Base-by-base conservation (phyloP, 2,888 invertebrate genomes). In the Oscheius sp. region DNA sequence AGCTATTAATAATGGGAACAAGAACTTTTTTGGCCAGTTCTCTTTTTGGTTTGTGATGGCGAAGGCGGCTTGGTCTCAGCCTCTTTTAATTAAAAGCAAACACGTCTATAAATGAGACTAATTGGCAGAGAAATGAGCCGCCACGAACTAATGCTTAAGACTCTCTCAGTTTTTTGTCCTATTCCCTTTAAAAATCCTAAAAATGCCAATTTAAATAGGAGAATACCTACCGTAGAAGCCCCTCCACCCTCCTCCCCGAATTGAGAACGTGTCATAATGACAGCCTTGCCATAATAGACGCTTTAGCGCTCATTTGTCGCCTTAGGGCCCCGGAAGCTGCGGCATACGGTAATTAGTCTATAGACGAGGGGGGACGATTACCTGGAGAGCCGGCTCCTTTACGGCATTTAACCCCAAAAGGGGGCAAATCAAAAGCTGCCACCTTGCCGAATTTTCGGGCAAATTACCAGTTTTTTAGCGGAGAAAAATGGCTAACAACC, bases 91-190 rank as follows among this genome's bases (percentile, higher is more conserved):
- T 71, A 71, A 71, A 71, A 71, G 61, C 71, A 71, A 71, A 71
- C 71, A 71, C 71, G 71, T 71, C 71, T 71, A 71, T 71, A 71
- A 71, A 71, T 71, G 71, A 71, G 71, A 71, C 71, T 71, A 71
- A 71, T 71, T 71, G 71, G 69, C 35, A 29, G 45, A 66, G 66
- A 66, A 66, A 66, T 66, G 66, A 66, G 66, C 49, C 66, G 23
- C 59, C 43, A 43, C 23, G 64, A 21, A 59, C 3, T 25, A 41
- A 23, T 46, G 49, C 61, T 46, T 21, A 43, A 63, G 27, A n/a
- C 16, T 25, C 18, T 63, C n/a, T n/a, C n/a, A n/a, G n/a, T 59
- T 23, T 69, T 52, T 53, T 35, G 21, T 35, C 9, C 35, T 35
- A 6, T 35, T 35, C 9, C 3, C 35, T 35, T 21, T 18, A n/a